Base-by-base conservation (phyloP, 2,888 invertebrate species). In the Hanleya hanleyi region DNA sequence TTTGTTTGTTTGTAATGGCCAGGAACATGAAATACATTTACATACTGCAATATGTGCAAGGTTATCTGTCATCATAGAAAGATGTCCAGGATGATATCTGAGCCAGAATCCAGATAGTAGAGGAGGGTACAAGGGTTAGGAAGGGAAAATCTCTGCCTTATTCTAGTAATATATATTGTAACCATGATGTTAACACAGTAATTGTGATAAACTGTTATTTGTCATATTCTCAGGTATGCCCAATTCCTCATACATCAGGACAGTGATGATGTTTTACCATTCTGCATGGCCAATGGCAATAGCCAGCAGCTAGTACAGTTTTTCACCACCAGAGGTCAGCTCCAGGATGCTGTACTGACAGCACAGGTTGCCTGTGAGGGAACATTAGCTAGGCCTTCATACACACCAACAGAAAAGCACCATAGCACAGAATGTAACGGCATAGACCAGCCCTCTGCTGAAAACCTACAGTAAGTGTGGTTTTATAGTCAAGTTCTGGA, bases 211-310 rank as follows among this genome's bases (percentile, higher is more conserved):
- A n/a, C n/a, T n/a, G n/a, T n/a, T n/a, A n/a, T n/a, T n/a, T n/a
- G n/a, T n/a, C n/a, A n/a, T n/a, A 29, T 64, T 68, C 79, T 37
- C 78, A 90, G 91, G 77, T 84, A 89, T 81, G 81, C 88, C 5
- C 75, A 83, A 61, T 79, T 77, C 57, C 81, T 91, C 50, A 75
- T 86, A 50, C 70, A 67, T 5, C 86, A 88, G 72, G 88, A 90
- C 71, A 86, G 78, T 71, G 89, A 89, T 41, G 81, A 82, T 22
- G 80, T 85, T 22, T 77, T 90, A 12, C 88, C 89, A 29, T 89
- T 86, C 73, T 84, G 86, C 70, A 81, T 89, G 49, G 90, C 91
- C 22, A 80, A 86, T 3, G 88, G 89, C 32, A 84, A 90, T 62
- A 71, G 78, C 0, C 69, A 79, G 12, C 66, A 75, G 36, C 72